Evolutionary conservation across 1,140 invertebrate genomes (phyloP), one percentile per base, ranked within the genome.

Genomic region (Penaeus indicus): DNA sequence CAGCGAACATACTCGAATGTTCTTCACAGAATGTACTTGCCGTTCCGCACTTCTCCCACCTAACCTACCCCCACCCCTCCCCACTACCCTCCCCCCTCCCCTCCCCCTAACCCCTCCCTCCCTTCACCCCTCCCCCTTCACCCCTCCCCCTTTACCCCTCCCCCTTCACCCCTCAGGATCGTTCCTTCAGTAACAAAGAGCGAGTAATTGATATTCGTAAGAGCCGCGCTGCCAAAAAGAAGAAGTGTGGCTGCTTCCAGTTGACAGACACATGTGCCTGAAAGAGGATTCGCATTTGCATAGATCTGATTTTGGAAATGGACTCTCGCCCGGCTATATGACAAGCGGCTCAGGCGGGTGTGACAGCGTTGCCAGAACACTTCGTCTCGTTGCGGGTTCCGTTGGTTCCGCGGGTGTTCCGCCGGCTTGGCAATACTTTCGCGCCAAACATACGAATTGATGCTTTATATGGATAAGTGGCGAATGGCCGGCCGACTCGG

Each of bases 221-320:
- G 32, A 72, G 67, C 32, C 13, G 32, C 11, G 67, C 67, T 72
- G 67, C 67, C 32, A 72, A 32, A 72, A 72, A 72, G 67, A 72
- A 32, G 67, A 72, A 32, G 67, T 32, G 21, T 72, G 32, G 67
- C 67, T 72, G 67, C 67, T 32, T 72, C 67, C 21, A 22, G 67
- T 72, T 72, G 67, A 72, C 67, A 72, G 67, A 72, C 67, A 72
- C 67, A 72, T 72, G 67, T 72, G 67, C n/a, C n/a, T 32, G 67
- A 72, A 72, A 72, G 67, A 72, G 67, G 67, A 72, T 72, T 25
- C 67, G 21, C 67, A 72, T 72, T 72, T 72, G 67, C 67, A 72
- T 72, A 72, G 67, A 72, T 72, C 67, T 72, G 67, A 72, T 72
- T 72, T 72, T 72, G 67, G 67, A 72, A 72, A 72, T 72, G 67